Evolutionary conservation across 2,113 vertebrate genomes (phyloP), one percentile per base, ranked within the genome.

Genomic region (Ursus arctos): DNA sequence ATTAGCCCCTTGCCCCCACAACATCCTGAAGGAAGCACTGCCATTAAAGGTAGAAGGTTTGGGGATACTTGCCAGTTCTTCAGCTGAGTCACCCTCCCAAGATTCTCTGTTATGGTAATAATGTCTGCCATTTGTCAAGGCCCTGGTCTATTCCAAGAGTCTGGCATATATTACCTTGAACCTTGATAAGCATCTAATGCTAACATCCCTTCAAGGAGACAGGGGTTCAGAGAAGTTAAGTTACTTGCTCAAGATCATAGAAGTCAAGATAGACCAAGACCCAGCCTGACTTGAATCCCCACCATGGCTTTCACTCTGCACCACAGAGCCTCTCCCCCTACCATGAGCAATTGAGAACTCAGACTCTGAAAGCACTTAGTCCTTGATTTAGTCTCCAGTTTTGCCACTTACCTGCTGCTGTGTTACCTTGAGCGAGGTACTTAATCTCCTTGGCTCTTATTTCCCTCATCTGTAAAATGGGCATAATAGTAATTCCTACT

Each of bases 391-490:
- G 72, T n/a, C 63, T 74, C n/a, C 15, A 40, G 9, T 49, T 65
- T 79, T 55, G 43, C 31, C 49, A 15, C 15, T 59, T 63, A 16
- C 33, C 4, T 80, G 63, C 19, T 15, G 26, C n/a, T 18, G 8
- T 47, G 43, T 71, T 22, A 71, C 31, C 11, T 76, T 61, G 69
- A 63, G 53, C 6, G 2, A 67, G 21, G 8, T 33, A 47, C 24
- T 94, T 14, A 5, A 61, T 28, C 67, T 76, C 77, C 77, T 71
- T 94, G 79, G 36, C 3, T 15, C 31, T 79, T 57, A 88, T 72
- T 84, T 91, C n/a, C 67, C 43, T 94, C 40, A 55, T 77, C 59
- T 63, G 33, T n/a, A 77, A 63, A 65, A 63, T 65, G 61, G 43
- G 9, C 19, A 77, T 26, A 84, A 15, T 53, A 36, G 51, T 81